A percentile compares a stretch with the other conserved stretches of the same genome.
Evolutionary conservation across 1,140 invertebrate species (phyloP).

Genomic region (Zaprionus ghesquierei): DNA sequence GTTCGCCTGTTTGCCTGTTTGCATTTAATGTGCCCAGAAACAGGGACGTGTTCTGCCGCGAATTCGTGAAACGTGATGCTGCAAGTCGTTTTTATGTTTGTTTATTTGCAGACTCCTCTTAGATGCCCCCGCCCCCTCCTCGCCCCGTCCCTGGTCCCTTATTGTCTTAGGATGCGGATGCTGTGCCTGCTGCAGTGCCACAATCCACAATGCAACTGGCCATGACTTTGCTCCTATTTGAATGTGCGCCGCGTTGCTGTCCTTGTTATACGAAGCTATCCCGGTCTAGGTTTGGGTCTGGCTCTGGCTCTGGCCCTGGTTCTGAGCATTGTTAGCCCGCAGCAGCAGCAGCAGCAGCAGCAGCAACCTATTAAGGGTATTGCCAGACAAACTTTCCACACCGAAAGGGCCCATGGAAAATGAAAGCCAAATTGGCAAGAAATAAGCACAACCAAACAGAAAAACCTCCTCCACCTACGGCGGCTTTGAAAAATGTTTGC

Average conservation of each 20-base stretch:
- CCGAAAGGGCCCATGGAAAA: conserved; percentile 64
- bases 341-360: no score
- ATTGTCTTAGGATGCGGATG: conserved; percentile 56
- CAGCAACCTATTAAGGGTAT: conserved; percentile 66
- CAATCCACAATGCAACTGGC: conserved; percentile 24
- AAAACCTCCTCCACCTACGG: conserved; percentile 6
- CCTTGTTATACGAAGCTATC: conserved; percentile 61
- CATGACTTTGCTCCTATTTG: conserved; percentile 73
- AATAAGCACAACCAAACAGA: no score
- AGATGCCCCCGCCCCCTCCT: conserved; percentile 30
- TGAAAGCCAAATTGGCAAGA: conserved; percentile 78
- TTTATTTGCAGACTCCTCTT: conserved; percentile 55
- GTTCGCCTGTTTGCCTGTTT: conserved; percentile 63
- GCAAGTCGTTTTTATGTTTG: conserved; percentile 61
- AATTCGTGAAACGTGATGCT: conserved; percentile 82
- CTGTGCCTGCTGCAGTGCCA: conserved; percentile 19
- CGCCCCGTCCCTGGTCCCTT: background rate
- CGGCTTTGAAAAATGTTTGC: conserved; percentile 65
- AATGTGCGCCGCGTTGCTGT: conserved; percentile 54
- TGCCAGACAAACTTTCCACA: conserved; percentile 63
- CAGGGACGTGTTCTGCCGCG: conserved; percentile 74
- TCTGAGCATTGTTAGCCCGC: conserved; percentile 39
- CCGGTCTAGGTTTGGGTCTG: background rate
- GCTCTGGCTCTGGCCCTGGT: background rate
- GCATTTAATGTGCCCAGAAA: conserved; percentile 72